phyloP scores from a whole-genome alignment of 2,888 invertebrate species.

The Lordiphosa andalusiaca region DNA sequence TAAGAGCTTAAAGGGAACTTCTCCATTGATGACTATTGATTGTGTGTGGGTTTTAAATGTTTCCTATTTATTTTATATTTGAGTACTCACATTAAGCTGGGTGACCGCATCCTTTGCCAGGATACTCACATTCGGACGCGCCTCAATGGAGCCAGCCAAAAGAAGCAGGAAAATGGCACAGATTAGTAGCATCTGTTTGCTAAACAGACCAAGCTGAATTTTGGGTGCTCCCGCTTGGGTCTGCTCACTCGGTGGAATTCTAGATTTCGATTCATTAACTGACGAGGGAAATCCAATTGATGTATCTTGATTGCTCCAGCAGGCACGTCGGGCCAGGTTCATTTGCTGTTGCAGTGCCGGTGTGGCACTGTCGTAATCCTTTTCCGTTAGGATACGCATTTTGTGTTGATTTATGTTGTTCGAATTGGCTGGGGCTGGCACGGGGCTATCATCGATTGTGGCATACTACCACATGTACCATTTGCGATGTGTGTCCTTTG shows the following conservation, averaged over 20 bases:
- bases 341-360: slow-evolving; percentile 84
- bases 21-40: slow-evolving; percentile 19
- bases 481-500: slow-evolving; percentile 23
- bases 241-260: slow-evolving; percentile 33
- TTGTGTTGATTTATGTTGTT: slow-evolving; percentile 40
- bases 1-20: slow-evolving; percentile 5
- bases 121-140: slow-evolving; percentile 76
- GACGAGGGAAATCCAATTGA: background rate
- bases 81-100: slow-evolving; percentile 52
- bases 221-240: slow-evolving; percentile 7
- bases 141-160: slow-evolving; percentile 66
- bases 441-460: slow-evolving; percentile 46
- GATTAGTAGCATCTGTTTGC: slow-evolving; percentile 58
- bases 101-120: slow-evolving; percentile 35
- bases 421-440: slow-evolving; percentile 32
- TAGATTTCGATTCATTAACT: slow-evolving; percentile 46
- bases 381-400: slow-evolving; percentile 55
- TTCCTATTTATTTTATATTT: slow-evolving; percentile 6
- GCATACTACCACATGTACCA: slow-evolving; percentile 46
- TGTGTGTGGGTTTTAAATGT: slow-evolving; percentile 1
- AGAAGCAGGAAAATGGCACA: slow-evolving; percentile 67
- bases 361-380: slow-evolving; percentile 73
- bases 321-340: slow-evolving; percentile 86
- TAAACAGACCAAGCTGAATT: slow-evolving; percentile 32
- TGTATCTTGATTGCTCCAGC: slow-evolving; percentile 81